Evolutionary conservation across 2,113 vertebrate genomes (phyloP).

Genomic region (Arizona elegans): DNA sequence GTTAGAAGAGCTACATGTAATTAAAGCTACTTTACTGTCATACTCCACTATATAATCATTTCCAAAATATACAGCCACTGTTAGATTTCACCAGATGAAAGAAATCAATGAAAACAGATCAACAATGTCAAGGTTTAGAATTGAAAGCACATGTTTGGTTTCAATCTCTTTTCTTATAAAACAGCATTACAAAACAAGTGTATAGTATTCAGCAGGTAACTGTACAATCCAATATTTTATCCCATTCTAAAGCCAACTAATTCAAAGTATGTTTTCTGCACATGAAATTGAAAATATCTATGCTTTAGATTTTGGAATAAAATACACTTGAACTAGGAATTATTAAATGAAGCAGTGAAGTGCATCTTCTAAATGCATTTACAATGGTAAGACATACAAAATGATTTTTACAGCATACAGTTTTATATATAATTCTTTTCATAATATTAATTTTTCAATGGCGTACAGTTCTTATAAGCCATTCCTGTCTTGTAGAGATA

Average conservation of each 20-base stretch:
- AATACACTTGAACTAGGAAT: constrained; percentile 34
- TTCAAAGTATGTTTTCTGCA: constrained; percentile 65
- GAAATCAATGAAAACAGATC: constrained; percentile 79
- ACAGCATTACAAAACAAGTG: constrained; percentile 68
- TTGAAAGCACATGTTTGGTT: constrained; percentile 69
- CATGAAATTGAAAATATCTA: constrained; percentile 61
- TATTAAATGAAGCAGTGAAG: constrained; percentile 43
- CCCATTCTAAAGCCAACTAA: constrained; percentile 59
- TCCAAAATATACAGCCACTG: constrained; percentile 50
- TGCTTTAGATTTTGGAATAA: constrained; percentile 43
- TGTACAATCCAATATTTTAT: constrained; percentile 70
- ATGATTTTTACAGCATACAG: constrained; percentile 14
- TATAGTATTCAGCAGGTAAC: constrained; percentile 70
- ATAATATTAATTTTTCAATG: constrained; percentile 27
- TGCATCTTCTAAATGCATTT: constrained; percentile 27
- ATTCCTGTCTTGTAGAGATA: neutral
- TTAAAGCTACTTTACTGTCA: constrained; percentile 58
- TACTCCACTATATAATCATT: constrained; percentile 44
- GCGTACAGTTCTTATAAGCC: neutral
- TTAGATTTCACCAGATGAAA: constrained; percentile 66
- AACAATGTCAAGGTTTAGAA: constrained; percentile 68
- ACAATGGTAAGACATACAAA: constrained; percentile 28
- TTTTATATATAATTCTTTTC: neutral
- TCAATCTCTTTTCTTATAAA: constrained; percentile 69
- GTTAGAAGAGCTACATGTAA: constrained; percentile 58